Conservation (phyloP, 1,140 invertebrate genomes). For the Trinorchestia longiramus region DNA sequence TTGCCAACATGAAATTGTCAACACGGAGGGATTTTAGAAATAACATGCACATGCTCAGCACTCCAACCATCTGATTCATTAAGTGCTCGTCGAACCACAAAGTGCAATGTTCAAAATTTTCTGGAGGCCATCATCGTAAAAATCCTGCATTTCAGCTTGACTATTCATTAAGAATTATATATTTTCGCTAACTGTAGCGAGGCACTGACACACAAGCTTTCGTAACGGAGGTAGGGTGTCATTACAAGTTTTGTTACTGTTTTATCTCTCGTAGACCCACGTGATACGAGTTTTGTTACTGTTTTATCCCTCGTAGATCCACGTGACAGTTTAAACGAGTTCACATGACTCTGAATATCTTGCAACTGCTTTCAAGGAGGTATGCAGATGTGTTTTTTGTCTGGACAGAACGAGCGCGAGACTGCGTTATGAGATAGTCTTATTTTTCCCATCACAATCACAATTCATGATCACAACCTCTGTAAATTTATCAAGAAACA, state of each 20-base stretch:
- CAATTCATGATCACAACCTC: no score
- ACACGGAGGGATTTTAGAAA: neutral
- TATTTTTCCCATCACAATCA: neutral
- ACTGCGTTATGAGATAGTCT: neutral
- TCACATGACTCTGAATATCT: neutral
- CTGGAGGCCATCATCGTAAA: neutral
- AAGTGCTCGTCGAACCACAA: neutral
- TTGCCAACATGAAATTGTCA: no score
- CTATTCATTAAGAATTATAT: neutral
- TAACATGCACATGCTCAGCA: neutral
- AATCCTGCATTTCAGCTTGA: neutral
- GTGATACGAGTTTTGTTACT: no score
- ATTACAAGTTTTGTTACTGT: neutral
- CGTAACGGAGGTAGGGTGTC: neutral
- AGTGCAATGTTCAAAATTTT: neutral
- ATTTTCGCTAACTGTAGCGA: neutral
- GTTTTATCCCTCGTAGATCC: no score
- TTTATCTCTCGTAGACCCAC: no score
- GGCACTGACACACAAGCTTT: neutral
- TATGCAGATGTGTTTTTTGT: no score
- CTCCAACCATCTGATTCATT: neutral
- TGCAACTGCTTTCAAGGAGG: no score
- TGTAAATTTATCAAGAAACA: no score
- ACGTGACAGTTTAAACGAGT: no score
- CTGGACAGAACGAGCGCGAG: no score